These are phyloP conservation scores for Leptoclinus maculatus DNA, from an alignment of 2,797 vertebrate genomes.

Conservation along the genomic window DNA sequence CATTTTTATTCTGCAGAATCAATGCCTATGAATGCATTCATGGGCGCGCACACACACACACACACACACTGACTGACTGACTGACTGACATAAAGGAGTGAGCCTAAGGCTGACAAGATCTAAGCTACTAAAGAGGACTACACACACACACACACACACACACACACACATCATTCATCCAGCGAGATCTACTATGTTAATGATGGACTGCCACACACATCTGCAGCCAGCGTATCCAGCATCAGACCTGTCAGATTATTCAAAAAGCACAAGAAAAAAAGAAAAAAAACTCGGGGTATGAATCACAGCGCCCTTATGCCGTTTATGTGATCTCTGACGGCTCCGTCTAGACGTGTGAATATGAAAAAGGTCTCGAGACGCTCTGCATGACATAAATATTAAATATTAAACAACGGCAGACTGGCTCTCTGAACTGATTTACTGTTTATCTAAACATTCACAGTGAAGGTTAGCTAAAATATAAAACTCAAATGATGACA, in stretches of 20 bases:
- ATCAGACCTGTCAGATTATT: constrained; percentile 55
- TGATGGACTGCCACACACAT: constrained; percentile 38
- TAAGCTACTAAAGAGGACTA: constrained; percentile 53
- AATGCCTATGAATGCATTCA: constrained; percentile 45
- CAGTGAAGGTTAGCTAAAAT: background rate
- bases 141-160: background rate
- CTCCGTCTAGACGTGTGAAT: constrained; percentile 40
- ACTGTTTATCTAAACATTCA: background rate
- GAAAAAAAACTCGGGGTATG: background rate
- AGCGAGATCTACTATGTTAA: constrained; percentile 37
- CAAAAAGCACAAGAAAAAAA: constrained; percentile 6
- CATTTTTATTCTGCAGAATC: constrained; percentile 54
- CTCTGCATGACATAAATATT: background rate
- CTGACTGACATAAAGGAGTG: constrained; percentile 43
- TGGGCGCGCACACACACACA: background rate
- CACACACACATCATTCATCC: constrained; percentile 25
- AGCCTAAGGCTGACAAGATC: constrained; percentile 64
- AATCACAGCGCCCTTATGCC: constrained; percentile 27
- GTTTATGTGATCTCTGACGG: constrained; percentile 45
- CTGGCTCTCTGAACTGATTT: constrained; percentile 2
- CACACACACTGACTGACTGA: constrained; percentile 12
- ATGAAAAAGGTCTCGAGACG: constrained; percentile 25
- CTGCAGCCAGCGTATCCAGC: constrained; percentile 40
- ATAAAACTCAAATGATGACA: background rate
- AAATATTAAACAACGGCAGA: constrained; percentile 45